These are phyloP conservation scores for Passer domesticus DNA, from an alignment of 2,113 vertebrate genomes.

Conservation along the genomic window DNA sequence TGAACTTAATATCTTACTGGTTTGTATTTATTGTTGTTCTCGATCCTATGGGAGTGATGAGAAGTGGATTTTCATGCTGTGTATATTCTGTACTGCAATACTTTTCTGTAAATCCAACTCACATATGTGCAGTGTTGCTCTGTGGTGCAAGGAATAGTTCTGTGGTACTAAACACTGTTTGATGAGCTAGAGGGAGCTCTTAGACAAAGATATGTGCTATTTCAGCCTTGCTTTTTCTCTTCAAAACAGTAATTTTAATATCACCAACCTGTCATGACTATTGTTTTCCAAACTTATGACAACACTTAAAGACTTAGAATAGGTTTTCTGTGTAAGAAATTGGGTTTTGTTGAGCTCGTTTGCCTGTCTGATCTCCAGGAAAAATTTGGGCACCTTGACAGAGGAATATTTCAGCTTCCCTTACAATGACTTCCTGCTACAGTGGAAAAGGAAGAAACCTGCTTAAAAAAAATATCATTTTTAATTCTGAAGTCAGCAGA, in stretches of 20 bases:
- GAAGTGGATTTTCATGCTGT: neutral
- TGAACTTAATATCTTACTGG: neutral
- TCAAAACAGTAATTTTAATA: neutral
- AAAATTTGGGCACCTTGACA: neutral
- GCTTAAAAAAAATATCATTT: neutral
- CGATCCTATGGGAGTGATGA: neutral
- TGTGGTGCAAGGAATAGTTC: neutral
- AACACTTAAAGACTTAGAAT: neutral
- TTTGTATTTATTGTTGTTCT: neutral
- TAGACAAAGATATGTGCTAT: neutral
- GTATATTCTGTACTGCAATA: neutral
- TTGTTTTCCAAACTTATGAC: neutral
- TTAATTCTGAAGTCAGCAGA: neutral
- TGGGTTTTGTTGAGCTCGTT: neutral
- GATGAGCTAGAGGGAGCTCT: slow-evolving; percentile 71
- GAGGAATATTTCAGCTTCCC: neutral
- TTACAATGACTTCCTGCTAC: neutral
- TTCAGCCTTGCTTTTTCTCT: neutral
- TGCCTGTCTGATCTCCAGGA: neutral
- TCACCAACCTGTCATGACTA: neutral
- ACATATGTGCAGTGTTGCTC: fast-evolving
- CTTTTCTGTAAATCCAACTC: neutral
- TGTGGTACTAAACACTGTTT: neutral
- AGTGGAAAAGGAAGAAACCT: neutral
- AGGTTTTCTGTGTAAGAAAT: neutral